Conservation (phyloP, 2,113 vertebrate genomes). For the Chionis minor region DNA sequence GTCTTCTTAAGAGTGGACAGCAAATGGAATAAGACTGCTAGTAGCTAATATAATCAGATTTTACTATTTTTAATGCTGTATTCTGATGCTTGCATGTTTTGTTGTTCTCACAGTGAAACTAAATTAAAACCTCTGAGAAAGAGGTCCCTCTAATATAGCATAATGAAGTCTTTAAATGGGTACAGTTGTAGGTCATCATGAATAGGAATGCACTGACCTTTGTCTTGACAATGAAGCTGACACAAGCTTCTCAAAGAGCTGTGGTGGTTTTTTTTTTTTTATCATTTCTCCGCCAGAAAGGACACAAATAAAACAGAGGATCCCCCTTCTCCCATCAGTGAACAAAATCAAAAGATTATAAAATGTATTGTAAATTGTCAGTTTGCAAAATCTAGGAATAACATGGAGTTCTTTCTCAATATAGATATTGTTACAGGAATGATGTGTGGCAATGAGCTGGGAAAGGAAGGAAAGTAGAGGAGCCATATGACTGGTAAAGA, state of each 20-base stretch:
- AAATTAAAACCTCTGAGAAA: constrained; percentile 50
- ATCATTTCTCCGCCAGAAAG: constrained; percentile 27
- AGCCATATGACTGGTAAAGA: neutral
- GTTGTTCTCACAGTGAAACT: constrained; percentile 57
- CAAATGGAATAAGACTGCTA: neutral
- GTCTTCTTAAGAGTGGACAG: neutral
- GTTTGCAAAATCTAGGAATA: constrained; percentile 28
- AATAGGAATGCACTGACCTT: constrained; percentile 64
- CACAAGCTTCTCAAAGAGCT: constrained; percentile 42
- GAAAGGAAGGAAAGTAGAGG: neutral
- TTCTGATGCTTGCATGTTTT: constrained; percentile 22
- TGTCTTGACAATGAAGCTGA: constrained; percentile 48
- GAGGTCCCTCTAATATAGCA: constrained; percentile 46
- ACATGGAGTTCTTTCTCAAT: neutral
- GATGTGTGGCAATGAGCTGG: neutral
- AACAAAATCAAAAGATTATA: constrained; percentile 48
- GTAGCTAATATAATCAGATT: neutral
- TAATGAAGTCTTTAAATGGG: constrained; percentile 60
- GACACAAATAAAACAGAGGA: constrained; percentile 18
- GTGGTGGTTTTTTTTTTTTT: neutral
- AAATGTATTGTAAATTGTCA: constrained; percentile 12
- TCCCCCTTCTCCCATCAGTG: constrained; percentile 45
- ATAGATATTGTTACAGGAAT: neutral
- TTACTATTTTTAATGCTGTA: neutral
- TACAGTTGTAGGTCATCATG: constrained; percentile 57